A percentile compares a stretch with the other conserved stretches of the same genome.
Evolutionary conservation across 1,140 invertebrate species (phyloP).

Genomic region (Nebria ingens): DNA sequence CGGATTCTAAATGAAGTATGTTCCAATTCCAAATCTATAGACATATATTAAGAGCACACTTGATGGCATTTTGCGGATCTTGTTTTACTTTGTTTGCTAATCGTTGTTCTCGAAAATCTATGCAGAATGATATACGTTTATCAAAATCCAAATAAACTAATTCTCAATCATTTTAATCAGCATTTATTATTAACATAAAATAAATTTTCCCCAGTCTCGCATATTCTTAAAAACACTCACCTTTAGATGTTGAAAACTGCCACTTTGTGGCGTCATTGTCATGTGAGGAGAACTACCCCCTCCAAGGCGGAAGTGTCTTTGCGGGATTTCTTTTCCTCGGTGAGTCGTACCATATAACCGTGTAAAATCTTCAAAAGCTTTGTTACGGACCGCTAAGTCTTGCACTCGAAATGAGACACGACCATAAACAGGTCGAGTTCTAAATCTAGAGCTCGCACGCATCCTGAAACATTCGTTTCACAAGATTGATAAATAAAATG

Average conservation of each 20-base stretch:
- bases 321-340: constrained; percentile 28
- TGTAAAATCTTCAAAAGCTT: constrained; percentile 38
- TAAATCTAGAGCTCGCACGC: constrained; percentile 20
- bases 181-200: constrained; percentile 22
- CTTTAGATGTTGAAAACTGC: constrained; percentile 50
- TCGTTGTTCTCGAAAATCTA: too few relatives aligned
- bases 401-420: constrained; percentile 36
- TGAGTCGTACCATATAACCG: constrained; percentile 37
- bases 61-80: too few relatives aligned
- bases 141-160: too few relatives aligned
- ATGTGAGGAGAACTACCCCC: constrained; percentile 20
- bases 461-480: too few relatives aligned
- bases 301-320: constrained; percentile 28
- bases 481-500: too few relatives aligned
- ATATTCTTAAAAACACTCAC: constrained; percentile 18
- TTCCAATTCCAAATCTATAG: neutral
- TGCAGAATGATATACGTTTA: too few relatives aligned
- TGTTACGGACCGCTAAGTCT: constrained; percentile 30
- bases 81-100: too few relatives aligned
- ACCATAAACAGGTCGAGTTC: constrained; percentile 45
- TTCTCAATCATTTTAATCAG: constrained; percentile 26
- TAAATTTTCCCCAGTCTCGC: constrained; percentile 13
- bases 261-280: constrained; percentile 39
- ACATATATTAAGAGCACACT: neutral
- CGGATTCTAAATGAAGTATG: neutral